Conservation (phyloP, 2,888 invertebrate genomes). For the Galerucella calmariensis region DNA sequence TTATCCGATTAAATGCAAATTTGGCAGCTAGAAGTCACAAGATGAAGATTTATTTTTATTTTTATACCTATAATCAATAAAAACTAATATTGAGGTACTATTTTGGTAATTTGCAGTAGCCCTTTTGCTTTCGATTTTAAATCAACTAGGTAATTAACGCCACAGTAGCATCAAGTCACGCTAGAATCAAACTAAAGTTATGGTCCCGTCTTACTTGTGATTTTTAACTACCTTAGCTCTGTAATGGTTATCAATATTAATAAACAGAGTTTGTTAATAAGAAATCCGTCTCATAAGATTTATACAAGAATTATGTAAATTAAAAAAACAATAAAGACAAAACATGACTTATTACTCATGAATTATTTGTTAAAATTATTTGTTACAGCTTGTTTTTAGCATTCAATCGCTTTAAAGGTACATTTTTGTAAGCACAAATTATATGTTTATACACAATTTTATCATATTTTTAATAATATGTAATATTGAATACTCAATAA, state of each 20-base stretch:
- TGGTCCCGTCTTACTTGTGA: not conserved
- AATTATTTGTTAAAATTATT: slow-evolving; percentile 52
- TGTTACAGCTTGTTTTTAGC: slow-evolving; percentile 51
- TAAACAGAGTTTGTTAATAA: slow-evolving; percentile 43
- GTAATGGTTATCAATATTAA: slow-evolving; percentile 22
- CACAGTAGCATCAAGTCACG: no score
- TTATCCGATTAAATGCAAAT: not conserved
- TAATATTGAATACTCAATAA: slow-evolving; percentile 52
- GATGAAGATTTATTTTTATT: not conserved
- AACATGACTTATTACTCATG: slow-evolving; percentile 40
- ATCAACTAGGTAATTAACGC: no score
- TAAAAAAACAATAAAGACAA: slow-evolving; percentile 37
- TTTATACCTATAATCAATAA: no score
- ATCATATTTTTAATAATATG: slow-evolving; percentile 65
- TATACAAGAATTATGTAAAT: slow-evolving; percentile 37
- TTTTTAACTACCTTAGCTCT: not conserved
- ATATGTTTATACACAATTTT: slow-evolving; percentile 66
- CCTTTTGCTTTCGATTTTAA: no score
- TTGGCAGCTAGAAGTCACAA: not conserved
- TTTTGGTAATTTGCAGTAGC: no score
- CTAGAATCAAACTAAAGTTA: not conserved
- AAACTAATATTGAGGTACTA: no score
- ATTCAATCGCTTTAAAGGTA: slow-evolving; percentile 58
- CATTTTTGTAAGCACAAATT: slow-evolving; percentile 64
- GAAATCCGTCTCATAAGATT: slow-evolving; percentile 46